These are phyloP conservation scores for Rana temporaria DNA, from an alignment of 2,113 vertebrate genomes.

Conservation along the genomic window DNA sequence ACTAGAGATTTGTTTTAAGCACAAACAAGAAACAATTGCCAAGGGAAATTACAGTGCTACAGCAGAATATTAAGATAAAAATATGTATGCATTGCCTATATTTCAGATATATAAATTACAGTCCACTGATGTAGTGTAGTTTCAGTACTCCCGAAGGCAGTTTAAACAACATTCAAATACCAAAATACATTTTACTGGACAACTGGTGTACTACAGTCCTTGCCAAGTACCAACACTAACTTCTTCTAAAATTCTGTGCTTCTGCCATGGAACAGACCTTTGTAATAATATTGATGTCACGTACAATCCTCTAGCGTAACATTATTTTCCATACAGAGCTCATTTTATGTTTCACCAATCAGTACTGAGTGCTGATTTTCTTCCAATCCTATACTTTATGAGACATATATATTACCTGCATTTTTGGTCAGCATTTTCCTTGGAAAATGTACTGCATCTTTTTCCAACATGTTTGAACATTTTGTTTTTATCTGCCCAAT, in stretches of 20 bases:
- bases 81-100: too few relatives aligned
- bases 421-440: constrained; percentile 7
- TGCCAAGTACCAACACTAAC: neutral
- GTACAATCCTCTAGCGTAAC: constrained; percentile 6
- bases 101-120: too few relatives aligned
- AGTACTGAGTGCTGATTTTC: neutral
- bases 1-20: too few relatives aligned
- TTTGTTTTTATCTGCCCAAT: neutral
- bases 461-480: neutral
- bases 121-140: neutral
- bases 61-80: too few relatives aligned
- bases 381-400: constrained; percentile 21
- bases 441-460: neutral
- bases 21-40: too few relatives aligned
- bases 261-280: neutral
- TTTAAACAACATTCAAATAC: neutral
- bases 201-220: neutral
- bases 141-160: neutral
- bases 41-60: too few relatives aligned
- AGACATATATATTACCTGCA: constrained; percentile 16
- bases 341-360: constrained; percentile 20
- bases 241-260: neutral
- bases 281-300: constrained; percentile 7
- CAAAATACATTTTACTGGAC: neutral
- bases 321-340: constrained; percentile 10